phyloP scores from a whole-genome alignment of 2,113 vertebrate genomes.

The Oceanites oceanicus region DNA sequence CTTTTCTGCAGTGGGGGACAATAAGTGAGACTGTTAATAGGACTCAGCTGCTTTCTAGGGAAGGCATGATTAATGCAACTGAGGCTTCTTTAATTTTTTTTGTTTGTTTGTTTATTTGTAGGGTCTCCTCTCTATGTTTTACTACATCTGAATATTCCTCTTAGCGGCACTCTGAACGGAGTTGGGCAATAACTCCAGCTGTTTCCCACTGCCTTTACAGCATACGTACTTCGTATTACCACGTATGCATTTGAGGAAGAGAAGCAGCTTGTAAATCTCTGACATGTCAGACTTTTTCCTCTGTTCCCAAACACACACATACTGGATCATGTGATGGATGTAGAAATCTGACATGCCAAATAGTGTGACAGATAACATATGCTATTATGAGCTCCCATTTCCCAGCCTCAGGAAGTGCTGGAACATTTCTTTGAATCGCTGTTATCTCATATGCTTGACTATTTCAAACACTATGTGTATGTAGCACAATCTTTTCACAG shows the following conservation, averaged over 20 bases:
- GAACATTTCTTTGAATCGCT: background rate
- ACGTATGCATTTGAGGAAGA: background rate
- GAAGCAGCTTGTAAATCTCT: background rate
- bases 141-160: background rate
- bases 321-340: background rate
- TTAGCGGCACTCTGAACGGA: background rate
- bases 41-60: background rate
- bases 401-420: background rate
- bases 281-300: background rate
- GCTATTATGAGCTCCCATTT: background rate
- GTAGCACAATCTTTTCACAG: background rate
- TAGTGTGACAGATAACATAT: background rate
- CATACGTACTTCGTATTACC: rapidly evolving
- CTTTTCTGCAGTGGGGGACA: background rate
- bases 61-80: background rate
- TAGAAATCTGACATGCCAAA: background rate
- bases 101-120: background rate
- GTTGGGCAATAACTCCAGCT: background rate
- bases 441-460: background rate
- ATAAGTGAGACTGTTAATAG: background rate
- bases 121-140: background rate
- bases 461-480: background rate
- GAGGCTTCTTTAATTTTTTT: background rate
- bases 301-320: background rate
- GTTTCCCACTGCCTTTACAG: background rate